Conservation (phyloP, 2,888 invertebrate genomes). For the Dasypogon diadema region DNA sequence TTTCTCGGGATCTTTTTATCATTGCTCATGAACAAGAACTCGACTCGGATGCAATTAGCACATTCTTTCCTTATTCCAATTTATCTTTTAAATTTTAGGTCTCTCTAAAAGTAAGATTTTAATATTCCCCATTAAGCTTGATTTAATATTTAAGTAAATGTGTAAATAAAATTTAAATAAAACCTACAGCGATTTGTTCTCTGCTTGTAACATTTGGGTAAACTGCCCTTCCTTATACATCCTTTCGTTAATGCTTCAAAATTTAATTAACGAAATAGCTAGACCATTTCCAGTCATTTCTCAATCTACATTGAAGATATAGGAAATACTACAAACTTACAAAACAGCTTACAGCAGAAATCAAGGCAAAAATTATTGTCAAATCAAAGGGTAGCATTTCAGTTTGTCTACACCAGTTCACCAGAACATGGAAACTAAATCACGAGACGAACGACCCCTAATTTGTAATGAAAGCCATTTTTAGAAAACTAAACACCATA, state of each 20-base stretch:
- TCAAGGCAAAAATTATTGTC: background rate
- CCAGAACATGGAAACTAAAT: background rate
- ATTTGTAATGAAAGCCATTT: slow-evolving; percentile 47
- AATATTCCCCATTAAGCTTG: no score
- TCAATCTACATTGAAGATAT: background rate
- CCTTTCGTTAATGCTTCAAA: background rate
- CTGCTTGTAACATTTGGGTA: no score
- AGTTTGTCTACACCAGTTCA: background rate
- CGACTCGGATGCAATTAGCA: no score
- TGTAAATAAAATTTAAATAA: no score
- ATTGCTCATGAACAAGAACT: no score
- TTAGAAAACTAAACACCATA: slow-evolving; percentile 45
- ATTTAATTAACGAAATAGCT: background rate
- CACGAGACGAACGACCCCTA: slow-evolving; percentile 7
- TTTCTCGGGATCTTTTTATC: no score
- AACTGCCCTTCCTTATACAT: background rate
- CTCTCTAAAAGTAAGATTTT: no score
- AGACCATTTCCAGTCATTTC: background rate
- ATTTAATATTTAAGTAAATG: no score
- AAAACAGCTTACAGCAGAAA: background rate
- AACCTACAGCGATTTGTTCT: background rate
- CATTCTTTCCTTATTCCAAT: no score
- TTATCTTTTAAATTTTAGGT: no score
- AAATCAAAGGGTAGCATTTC: background rate
- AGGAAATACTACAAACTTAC: background rate